These are phyloP conservation scores for Otus sunia DNA, from an alignment of 2,113 vertebrate genomes.

Conservation along the genomic window DNA sequence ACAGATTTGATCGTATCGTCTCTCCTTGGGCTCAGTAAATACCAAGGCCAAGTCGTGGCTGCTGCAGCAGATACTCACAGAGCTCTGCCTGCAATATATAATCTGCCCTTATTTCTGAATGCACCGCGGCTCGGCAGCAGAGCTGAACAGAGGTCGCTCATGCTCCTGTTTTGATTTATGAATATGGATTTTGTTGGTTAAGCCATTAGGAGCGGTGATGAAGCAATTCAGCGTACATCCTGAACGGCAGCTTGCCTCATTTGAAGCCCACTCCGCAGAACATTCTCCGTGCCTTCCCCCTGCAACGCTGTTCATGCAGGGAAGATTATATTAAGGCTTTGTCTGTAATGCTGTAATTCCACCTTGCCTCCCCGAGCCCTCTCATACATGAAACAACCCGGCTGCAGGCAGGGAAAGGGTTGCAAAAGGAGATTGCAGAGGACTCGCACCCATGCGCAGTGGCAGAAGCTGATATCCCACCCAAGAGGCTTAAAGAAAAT, in stretches of 20 bases:
- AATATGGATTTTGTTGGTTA: conserved; percentile 39
- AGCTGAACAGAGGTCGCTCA: neutral
- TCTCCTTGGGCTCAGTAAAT: conserved; percentile 33
- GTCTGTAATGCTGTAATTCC: conserved; percentile 10
- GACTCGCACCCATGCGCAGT: fast-evolving
- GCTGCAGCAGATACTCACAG: neutral
- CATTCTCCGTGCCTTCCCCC: neutral
- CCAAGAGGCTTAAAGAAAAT: neutral
- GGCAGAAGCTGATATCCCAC: neutral
- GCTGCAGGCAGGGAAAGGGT: neutral
- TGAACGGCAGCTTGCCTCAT: neutral
- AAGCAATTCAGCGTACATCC: neutral
- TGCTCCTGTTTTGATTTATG: neutral
- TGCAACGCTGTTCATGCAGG: neutral
- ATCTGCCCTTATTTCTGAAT: neutral
- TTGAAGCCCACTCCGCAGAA: neutral
- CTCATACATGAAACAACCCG: fast-evolving
- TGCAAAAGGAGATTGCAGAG: neutral
- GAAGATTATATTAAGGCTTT: neutral
- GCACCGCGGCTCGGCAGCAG: neutral
- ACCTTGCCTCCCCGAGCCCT: neutral
- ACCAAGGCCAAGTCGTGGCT: conserved; percentile 16
- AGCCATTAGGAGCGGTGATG: conserved; percentile 42
- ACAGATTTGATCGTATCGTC: conserved; percentile 10
- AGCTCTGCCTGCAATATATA: neutral